Evolutionary conservation across 2,797 vertebrate genomes (phyloP), one percentile per base, ranked within the genome.

Genomic region (Ptychobarbus kaznakovi): DNA sequence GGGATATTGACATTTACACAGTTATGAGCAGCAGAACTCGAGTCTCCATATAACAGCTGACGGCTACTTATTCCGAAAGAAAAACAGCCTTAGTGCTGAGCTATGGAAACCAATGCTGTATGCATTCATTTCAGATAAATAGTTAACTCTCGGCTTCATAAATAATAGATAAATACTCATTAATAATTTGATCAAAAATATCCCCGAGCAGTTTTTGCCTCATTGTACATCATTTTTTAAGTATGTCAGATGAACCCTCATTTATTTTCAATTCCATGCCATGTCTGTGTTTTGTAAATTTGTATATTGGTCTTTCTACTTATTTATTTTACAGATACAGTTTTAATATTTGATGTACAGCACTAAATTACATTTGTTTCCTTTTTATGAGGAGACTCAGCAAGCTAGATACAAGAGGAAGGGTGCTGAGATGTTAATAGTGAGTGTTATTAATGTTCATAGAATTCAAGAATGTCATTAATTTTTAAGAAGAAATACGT

Each of bases 1-100:
- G 93, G 93, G 93, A 93, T 96, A 95, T 95, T 96, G 96, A 96
- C 93, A 95, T 95, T 95, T 95, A 93, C 93, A 94, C 91, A 91
- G 70, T 90, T 93, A 90, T 95, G 93, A 95, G 86, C 91, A 93
- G 91, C 90, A 92, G 80, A 92, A 92, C 91, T 90, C 92, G 90
- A 49, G 89, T 38, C 94, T 87, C 70, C 91, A 80, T 91, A 91
- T 90, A 86, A 84, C 92, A 93, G 84, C 88, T 93, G 89, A 95
- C 69, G 65, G 91, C 86, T 89, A 87, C 79, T 92, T 94, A 93
- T 93, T 93, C 92, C 91, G 91, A 79, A 61, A 74, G n/a, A 84
- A 68, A 69, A 73, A 84, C 75, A 85, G 87, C 90, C 86, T 93
- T 93, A 92, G 92, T 94, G 93, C 92, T 94, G 91, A 94, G 91